Base-by-base conservation (phyloP, 2,888 invertebrate species). In the Xestoiulus laeticollis region DNA sequence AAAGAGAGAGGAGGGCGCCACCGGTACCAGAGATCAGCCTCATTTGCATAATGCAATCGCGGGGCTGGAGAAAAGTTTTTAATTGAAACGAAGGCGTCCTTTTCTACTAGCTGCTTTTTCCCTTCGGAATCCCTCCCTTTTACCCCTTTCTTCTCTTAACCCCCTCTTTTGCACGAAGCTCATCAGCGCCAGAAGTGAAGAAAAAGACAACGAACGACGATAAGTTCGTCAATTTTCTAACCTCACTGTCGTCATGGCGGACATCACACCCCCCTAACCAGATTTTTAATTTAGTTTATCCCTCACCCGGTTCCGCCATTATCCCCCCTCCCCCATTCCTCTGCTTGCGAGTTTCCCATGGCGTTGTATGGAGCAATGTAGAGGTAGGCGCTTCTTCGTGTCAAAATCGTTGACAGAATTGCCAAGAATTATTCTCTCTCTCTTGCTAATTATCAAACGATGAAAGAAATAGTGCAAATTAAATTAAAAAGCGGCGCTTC, bases 161-260 rank as follows among this genome's bases (percentile, higher is more conserved):
- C 68, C 88, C 78, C 53, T 85, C 83, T n/a, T 84, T 87, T 88
- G 83, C 78, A 19, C 87, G 30, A 2, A 22, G 19, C 19, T 59
- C 59, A 59, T 59, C 59, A 59, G 59, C 59, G 59, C n/a, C 1
- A 8, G n/a, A 59, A 59, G 59, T 22, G 59, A 59, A 59, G 59
- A 59, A 59, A 59, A 59, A 59, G 59, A 59, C 19, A 16, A 16
- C 12, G 6, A 0, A n/a, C 19, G 59, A 59, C 59, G 59, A 59
- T 59, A 59, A 59, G n/a, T 59, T 59, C 59, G 59, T 59, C 59
- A 59, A 16, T 59, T 59, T 59, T 59, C 59, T 59, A 59, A 59
- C 59, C 59, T 59, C 59, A n/a, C 19, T 59, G 59, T 59, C 59
- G 59, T n/a, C 59, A 59, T 19, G 12, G 19, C 48, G 48, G 48